Conservation (phyloP, 2,797 vertebrate species). For the Poecilia velifera region DNA sequence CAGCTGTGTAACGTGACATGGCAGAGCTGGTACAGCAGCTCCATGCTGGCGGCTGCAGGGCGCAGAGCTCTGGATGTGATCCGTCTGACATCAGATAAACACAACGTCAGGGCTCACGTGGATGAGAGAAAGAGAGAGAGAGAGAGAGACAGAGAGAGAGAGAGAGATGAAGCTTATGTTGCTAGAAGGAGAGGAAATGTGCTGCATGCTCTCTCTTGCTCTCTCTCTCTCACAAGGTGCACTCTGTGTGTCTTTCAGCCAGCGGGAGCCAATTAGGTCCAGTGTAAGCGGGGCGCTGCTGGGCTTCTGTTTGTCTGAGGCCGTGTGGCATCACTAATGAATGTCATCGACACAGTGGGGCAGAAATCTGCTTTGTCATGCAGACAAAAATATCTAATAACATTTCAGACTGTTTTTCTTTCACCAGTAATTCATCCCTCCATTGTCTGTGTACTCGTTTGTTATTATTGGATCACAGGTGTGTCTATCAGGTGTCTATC, state of each 20-base stretch:
- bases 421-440: background rate
- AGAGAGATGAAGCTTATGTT: slow-evolving; percentile 30
- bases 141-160: slow-evolving; percentile 19
- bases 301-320: slow-evolving; percentile 4
- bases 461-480: background rate
- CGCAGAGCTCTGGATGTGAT: slow-evolving; percentile 41
- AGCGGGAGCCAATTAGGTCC: slow-evolving; percentile 7
- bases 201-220: background rate
- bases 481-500: background rate
- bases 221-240: slow-evolving; percentile 10
- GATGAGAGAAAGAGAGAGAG: slow-evolving; percentile 20
- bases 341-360: slow-evolving; percentile 1
- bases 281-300: background rate
- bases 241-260: slow-evolving; percentile 17
- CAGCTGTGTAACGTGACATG: slow-evolving; percentile 50
- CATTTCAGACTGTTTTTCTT: background rate
- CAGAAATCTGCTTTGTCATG: background rate
- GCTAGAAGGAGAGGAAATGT: slow-evolving; percentile 12
- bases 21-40: slow-evolving; percentile 42
- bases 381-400: background rate
- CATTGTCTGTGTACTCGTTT: background rate
- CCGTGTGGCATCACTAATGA: background rate
- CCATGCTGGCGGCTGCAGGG: slow-evolving; percentile 45
- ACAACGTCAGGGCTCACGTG: slow-evolving; percentile 56
- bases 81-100: slow-evolving; percentile 61